These are phyloP conservation scores for Paguma larvata DNA, from an alignment of 2,797 vertebrate genomes.

Conservation along the genomic window DNA sequence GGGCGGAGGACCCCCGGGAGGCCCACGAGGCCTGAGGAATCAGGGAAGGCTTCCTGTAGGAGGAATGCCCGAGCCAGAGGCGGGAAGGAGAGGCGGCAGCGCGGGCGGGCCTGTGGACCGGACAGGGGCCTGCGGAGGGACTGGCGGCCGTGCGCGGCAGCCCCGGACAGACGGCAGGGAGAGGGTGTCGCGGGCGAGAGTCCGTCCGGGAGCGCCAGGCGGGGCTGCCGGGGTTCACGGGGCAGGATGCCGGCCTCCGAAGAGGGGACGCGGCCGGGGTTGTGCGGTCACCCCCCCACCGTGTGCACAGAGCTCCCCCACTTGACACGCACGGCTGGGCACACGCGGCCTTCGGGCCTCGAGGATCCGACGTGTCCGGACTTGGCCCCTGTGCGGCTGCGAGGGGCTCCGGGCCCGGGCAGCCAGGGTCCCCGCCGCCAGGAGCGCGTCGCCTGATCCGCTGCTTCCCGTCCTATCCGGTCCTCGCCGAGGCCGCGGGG, in stretches of 20 bases:
- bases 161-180: neutral
- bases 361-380: no score
- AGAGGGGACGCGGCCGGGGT: neutral
- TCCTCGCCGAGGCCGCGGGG: no score
- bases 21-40: neutral
- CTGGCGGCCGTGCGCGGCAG: accelerated
- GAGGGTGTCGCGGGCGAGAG: neutral
- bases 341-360: no score
- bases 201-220: neutral
- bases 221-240: accelerated
- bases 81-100: neutral
- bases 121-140: neutral
- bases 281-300: neutral
- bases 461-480: no score
- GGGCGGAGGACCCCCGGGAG: neutral
- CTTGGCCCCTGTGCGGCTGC: neutral
- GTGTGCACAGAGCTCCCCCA: neutral
- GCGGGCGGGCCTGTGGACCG: neutral
- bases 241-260: neutral
- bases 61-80: neutral
- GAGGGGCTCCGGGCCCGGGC: neutral
- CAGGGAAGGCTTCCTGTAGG: neutral
- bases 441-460: no score
- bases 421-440: no score
- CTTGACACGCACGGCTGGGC: neutral